Conservation (phyloP, 2,113 vertebrate species). For the Lepisosteus oculatus region DNA sequence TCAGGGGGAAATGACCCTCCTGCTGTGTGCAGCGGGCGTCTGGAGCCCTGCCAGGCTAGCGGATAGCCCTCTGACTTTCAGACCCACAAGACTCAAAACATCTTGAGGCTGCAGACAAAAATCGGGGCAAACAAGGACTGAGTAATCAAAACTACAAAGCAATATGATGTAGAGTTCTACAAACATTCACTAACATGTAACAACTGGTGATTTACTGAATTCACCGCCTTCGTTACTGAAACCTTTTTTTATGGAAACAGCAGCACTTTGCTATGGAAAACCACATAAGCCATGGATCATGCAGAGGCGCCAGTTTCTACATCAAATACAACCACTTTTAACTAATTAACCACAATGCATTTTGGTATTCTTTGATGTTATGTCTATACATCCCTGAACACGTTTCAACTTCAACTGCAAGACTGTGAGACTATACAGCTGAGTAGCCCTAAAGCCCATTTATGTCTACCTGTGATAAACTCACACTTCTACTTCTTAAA, state of each 20-base stretch:
- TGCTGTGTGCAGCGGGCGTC: background rate
- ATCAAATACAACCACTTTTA: constrained; percentile 41
- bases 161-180: too few relatives aligned
- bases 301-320: constrained; percentile 37
- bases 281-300: constrained; percentile 29
- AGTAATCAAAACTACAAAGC: too few relatives aligned
- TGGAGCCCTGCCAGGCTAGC: background rate
- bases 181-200: too few relatives aligned
- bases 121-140: too few relatives aligned
- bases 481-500: background rate
- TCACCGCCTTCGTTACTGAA: too few relatives aligned
- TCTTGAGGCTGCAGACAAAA: too few relatives aligned
- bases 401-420: constrained; percentile 22
- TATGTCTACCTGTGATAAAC: background rate
- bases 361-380: constrained; percentile 43
- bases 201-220: too few relatives aligned
- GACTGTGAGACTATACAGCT: constrained; percentile 4
- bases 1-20: background rate
- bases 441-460: background rate
- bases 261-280: too few relatives aligned
- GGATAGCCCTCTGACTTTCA: too few relatives aligned
- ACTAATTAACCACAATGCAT: constrained; percentile 38
- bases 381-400: constrained; percentile 30
- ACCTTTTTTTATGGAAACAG: too few relatives aligned
- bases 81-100: too few relatives aligned